Percentiles rank a stretch among this genome's conserved stretches.
These are phyloP conservation scores for Drosophila monieri DNA, from an alignment of 2,888 invertebrate species.

Conservation along the genomic window DNA sequence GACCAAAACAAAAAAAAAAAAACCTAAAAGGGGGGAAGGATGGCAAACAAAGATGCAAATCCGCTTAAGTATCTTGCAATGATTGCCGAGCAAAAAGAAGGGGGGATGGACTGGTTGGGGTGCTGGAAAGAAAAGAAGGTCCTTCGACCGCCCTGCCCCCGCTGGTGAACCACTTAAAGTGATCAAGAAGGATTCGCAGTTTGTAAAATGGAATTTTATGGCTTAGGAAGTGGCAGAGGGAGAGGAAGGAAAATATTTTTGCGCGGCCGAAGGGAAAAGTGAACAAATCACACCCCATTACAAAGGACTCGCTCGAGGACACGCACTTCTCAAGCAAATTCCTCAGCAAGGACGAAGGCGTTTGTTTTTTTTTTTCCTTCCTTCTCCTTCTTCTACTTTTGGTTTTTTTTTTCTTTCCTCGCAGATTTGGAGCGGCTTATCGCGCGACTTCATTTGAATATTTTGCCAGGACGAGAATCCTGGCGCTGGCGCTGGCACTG, in stretches of 20 bases:
- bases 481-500: conserved; percentile 12
- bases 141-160: conserved; percentile 8
- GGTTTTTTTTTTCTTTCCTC: conserved; percentile 6
- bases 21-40: conserved; percentile 4
- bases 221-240: conserved; percentile 62
- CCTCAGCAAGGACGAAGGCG: conserved; percentile 26
- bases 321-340: conserved; percentile 46
- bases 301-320: conserved; percentile 47
- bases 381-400: not conserved
- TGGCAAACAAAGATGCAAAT: conserved; percentile 74
- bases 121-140: conserved; percentile 33
- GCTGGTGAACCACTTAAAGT: conserved; percentile 79
- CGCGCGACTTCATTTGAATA: conserved; percentile 83
- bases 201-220: conserved; percentile 83
- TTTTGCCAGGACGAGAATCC: conserved; percentile 52
- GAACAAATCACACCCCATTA: conserved; percentile 82
- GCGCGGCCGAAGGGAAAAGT: conserved; percentile 54
- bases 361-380: not conserved
- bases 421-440: conserved; percentile 83
- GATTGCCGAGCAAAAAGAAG: conserved; percentile 62
- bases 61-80: conserved; percentile 81
- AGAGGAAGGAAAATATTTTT: conserved; percentile 51
- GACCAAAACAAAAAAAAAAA: not conserved
- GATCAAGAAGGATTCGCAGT: conserved; percentile 84
- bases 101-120: conserved; percentile 10